phyloP scores from a whole-genome alignment of 2,888 invertebrate genomes.

The Arge pagana region DNA sequence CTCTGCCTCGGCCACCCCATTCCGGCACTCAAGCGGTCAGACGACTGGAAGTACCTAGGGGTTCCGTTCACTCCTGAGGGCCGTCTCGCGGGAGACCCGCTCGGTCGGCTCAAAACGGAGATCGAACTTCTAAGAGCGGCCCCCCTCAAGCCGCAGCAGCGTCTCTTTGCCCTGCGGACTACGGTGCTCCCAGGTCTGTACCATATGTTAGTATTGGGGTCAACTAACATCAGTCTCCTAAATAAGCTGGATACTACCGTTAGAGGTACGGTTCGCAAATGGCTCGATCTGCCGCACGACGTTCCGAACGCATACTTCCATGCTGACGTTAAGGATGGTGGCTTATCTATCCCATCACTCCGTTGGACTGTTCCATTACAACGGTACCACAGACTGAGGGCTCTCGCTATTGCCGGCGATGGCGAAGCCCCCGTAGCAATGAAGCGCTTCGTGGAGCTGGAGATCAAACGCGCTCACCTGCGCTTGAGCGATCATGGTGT shows the following conservation, averaged over 20 bases:
- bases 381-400: background rate
- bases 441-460: background rate
- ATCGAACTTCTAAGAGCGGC: conserved; percentile 41
- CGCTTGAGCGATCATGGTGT: background rate
- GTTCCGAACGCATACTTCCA: conserved; percentile 44
- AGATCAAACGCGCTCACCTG: background rate
- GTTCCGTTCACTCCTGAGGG: background rate
- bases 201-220: conserved; percentile 47
- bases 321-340: conserved; percentile 36
- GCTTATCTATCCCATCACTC: conserved; percentile 34
- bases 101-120: background rate
- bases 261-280: conserved; percentile 37
- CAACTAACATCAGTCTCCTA: conserved; percentile 29
- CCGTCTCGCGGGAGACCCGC: background rate
- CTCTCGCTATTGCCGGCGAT: too few relatives aligned
- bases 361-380: background rate
- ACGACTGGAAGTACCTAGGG: background rate
- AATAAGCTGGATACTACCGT: conserved; percentile 44
- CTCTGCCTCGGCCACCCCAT: background rate
- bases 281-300: conserved; percentile 46
- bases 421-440: too few relatives aligned
- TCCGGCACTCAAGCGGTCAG: background rate
- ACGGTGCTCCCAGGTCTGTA: conserved; percentile 52
- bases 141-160: conserved; percentile 53
- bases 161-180: conserved; percentile 45